Evolutionary conservation across 2,888 invertebrate species (phyloP).

Genomic region (Lasioglossum lativentre): DNA sequence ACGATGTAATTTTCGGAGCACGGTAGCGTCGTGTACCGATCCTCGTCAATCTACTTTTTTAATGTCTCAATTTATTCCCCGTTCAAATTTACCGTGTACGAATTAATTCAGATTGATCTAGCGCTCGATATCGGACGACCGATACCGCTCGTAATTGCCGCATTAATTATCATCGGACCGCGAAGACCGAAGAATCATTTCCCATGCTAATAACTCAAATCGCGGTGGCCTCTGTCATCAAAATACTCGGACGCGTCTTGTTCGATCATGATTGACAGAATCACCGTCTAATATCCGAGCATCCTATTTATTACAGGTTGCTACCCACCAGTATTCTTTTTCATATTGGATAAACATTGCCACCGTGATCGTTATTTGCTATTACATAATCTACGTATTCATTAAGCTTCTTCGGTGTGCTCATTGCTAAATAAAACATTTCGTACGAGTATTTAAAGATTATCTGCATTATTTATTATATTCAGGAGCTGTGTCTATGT

Average conservation of each 20-base stretch:
- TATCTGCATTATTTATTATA: neutral
- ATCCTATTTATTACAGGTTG: neutral
- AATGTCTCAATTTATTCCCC: slow-evolving; percentile 44
- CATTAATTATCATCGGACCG: slow-evolving; percentile 27
- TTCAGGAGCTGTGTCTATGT: neutral
- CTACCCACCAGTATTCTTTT: neutral
- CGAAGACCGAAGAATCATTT: slow-evolving; percentile 7
- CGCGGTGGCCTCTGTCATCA: neutral
- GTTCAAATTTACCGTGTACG: slow-evolving; percentile 13
- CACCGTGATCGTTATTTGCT: neutral
- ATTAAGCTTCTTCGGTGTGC: neutral
- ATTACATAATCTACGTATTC: neutral
- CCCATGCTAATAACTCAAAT: slow-evolving; percentile 28
- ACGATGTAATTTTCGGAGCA: slow-evolving; percentile 43
- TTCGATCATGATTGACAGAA: neutral
- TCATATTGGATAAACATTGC: neutral
- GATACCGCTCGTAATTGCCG: slow-evolving; percentile 14
- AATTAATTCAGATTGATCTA: slow-evolving; percentile 35
- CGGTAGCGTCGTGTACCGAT: slow-evolving; percentile 14
- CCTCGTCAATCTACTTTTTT: slow-evolving; percentile 38
- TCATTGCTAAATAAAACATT: neutral
- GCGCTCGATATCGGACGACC: neutral
- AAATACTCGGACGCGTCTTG: neutral
- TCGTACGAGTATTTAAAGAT: too few relatives aligned
- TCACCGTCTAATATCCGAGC: neutral